These are phyloP conservation scores for Zootoca vivipara DNA, from an alignment of 2,113 vertebrate genomes.

Conservation along the genomic window DNA sequence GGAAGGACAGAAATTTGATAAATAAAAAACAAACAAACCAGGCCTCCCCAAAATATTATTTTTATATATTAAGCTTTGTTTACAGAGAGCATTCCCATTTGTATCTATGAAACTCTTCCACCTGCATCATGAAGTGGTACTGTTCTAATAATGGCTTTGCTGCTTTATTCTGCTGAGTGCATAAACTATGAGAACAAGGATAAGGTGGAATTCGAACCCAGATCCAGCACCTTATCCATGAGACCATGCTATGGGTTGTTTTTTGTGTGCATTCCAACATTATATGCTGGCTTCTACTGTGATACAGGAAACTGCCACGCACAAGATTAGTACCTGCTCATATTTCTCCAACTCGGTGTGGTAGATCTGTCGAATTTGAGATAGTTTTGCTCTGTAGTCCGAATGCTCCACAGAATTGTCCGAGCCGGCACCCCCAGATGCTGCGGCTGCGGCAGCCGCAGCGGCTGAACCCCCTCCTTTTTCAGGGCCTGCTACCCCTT, in stretches of 20 bases:
- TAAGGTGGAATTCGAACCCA: neutral
- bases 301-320: neutral
- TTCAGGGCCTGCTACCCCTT: slow-evolving; percentile 94
- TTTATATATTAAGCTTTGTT: neutral
- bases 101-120: neutral
- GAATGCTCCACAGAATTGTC: slow-evolving; percentile 96
- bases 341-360: slow-evolving; percentile 99
- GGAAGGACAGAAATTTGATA: neutral
- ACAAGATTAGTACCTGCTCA: slow-evolving; percentile 87
- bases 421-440: slow-evolving; percentile 84
- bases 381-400: slow-evolving; percentile 94
- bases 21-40: neutral
- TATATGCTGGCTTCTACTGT: neutral
- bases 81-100: neutral
- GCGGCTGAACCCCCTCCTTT: slow-evolving; percentile 93
- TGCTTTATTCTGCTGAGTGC: neutral
- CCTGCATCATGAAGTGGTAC: neutral
- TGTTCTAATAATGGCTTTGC: neutral
- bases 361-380: slow-evolving; percentile 98
- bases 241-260: neutral
- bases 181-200: neutral
- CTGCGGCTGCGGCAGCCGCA: slow-evolving; percentile 87
- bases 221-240: neutral
- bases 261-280: neutral
- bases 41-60: neutral